A percentile compares a stretch with the other conserved stretches of the same genome.
Conservation (phyloP, 2,113 vertebrate genomes). For the Thymallus thymallus region DNA sequence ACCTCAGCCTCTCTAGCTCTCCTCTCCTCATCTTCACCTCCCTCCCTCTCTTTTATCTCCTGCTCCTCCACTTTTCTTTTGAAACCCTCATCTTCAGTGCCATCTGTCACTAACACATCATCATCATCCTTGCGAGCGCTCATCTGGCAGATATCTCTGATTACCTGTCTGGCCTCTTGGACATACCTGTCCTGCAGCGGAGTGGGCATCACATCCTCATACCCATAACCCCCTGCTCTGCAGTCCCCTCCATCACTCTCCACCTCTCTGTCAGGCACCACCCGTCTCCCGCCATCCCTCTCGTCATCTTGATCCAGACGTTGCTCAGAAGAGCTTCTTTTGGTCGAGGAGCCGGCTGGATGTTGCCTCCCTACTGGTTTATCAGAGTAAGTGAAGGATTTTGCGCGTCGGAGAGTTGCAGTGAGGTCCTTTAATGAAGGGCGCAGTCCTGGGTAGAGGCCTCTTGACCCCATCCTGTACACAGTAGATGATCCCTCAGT, state of each 20-base stretch:
- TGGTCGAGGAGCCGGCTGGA: conserved; percentile 66
- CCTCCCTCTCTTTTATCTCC: background rate
- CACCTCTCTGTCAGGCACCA: conserved; percentile 66
- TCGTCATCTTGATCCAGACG: conserved; percentile 71
- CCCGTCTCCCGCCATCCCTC: conserved; percentile 54
- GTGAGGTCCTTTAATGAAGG: conserved; percentile 94
- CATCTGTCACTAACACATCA: conserved; percentile 34
- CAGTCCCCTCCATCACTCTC: conserved; percentile 70
- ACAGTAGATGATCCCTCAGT: conserved; percentile 15
- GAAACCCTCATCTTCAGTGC: conserved; percentile 28
- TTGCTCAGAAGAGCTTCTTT: conserved; percentile 89
- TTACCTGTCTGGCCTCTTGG: conserved; percentile 92
- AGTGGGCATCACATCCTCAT: conserved; percentile 74
- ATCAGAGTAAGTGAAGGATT: conserved; percentile 93
- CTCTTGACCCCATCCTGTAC: conserved; percentile 51
- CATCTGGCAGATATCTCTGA: conserved; percentile 93
- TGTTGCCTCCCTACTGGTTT: conserved; percentile 68
- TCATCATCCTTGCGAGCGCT: conserved; percentile 73
- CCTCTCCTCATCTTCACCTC: conserved; percentile 30
- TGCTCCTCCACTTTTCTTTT: conserved; percentile 35
- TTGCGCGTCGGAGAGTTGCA: conserved; percentile 88
- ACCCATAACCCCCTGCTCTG: conserved; percentile 60
- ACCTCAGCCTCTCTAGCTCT: conserved; percentile 18
- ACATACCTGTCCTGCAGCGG: conserved; percentile 87
- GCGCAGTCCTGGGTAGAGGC: conserved; percentile 62